Base-by-base conservation (phyloP, 2,113 vertebrate genomes). In the Miniopterus natalensis region DNA sequence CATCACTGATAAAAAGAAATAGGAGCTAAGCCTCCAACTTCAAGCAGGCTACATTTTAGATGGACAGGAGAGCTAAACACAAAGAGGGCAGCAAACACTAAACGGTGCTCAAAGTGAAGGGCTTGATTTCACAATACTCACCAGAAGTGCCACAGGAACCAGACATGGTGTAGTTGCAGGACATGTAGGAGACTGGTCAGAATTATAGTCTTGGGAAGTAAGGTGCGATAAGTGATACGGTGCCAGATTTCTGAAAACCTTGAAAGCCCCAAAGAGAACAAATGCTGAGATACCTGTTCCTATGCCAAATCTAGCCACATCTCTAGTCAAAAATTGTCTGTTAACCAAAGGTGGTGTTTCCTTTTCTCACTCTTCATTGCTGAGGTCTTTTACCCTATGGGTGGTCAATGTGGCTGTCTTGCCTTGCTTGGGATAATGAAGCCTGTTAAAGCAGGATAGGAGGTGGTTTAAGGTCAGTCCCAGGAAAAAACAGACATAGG, bases 241-340 rank as follows among this genome's bases (percentile, higher is more conserved):
- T 11, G 17, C n/a, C 87, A 49, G 53, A 65, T 87, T 89, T 91
- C 87, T 59, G 36, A 79, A 95, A 84, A 47, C 40, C 57, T 65
- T 31, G 59, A 47, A 65, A 90, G 45, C 9, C 45, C 84, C 84
- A 53, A 84, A 74, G 45, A 83, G 66, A 91, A 84, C 45, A 93
- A 49, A 61, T 47, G 47, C 11, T 61, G 18, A 2, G 12, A 11
- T 42, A 42, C n/a, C 71, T 23, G 6, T 17, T 83, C 31, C 59
- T 74, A 36, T 40, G 66, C 66, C 36, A 92, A 59, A 79, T 66
- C 29, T 21, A 80, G 23, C 36, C 71, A 31, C 21, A 47, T 14
- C 20, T 77, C 8, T 36, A 77, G 73, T 42, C 36, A 65, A 63
- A 87, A 45, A 1, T 0, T 21, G 49, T 71, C 79, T 63, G 36